Percentiles rank a stretch among this genome's conserved stretches.
These are phyloP conservation scores for Hecatera dysodea DNA, from an alignment of 2,888 invertebrate genomes.

Conservation along the genomic window DNA sequence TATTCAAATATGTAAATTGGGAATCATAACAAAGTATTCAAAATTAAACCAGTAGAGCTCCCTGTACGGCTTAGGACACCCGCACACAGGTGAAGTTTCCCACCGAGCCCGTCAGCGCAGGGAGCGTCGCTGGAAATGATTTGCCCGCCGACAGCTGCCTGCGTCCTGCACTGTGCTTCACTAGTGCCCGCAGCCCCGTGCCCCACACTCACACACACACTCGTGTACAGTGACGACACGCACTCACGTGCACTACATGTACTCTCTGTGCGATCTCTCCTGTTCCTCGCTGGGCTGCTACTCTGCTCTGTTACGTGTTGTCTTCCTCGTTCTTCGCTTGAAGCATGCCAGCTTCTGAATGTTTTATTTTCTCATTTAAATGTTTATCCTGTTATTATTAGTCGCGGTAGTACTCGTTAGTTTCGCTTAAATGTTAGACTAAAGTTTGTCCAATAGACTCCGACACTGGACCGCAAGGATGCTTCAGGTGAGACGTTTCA, in stretches of 20 bases:
- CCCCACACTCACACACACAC: constrained; percentile 68
- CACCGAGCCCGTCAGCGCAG: constrained; percentile 18
- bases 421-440: constrained; percentile 77
- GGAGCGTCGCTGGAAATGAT: constrained; percentile 57
- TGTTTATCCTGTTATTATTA: constrained; percentile 66
- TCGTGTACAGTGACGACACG: constrained; percentile 64
- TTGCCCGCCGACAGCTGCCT: constrained; percentile 73
- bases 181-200: constrained; percentile 55
- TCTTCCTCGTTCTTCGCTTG: constrained; percentile 63
- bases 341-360: constrained; percentile 66
- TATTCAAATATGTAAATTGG: constrained; percentile 17
- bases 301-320: constrained; percentile 58
- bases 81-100: constrained; percentile 14
- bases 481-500: constrained; percentile 79
- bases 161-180: constrained; percentile 72
- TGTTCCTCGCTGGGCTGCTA: constrained; percentile 64
- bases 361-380: constrained; percentile 65
- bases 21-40: constrained; percentile 12
- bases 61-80: constrained; percentile 4
- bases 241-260: constrained; percentile 63
- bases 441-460: constrained; percentile 79
- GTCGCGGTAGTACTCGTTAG: constrained; percentile 69
- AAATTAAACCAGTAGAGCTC: constrained; percentile 17
- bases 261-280: constrained; percentile 63
- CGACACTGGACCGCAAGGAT: constrained; percentile 75